Conservation (phyloP, 1,140 invertebrate genomes). For the Fragariocoptes setiger region DNA sequence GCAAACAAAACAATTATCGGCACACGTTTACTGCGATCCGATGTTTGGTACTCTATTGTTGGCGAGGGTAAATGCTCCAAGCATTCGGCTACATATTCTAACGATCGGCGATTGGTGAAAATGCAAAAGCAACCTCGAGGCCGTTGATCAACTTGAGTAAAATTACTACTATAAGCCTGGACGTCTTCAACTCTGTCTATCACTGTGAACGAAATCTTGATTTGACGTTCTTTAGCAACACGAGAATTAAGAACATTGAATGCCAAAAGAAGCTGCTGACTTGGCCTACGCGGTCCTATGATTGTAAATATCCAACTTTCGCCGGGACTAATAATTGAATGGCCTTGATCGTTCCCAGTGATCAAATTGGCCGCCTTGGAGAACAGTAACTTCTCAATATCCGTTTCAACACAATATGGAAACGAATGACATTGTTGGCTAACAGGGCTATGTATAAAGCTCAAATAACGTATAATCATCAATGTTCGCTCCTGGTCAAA, state of each 20-base stretch:
- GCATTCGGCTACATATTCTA: conserved; percentile 64
- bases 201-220: not conserved
- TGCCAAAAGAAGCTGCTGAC: not conserved
- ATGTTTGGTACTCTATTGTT: conserved; percentile 58
- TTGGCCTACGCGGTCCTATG: not conserved
- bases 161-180: conserved; percentile 15
- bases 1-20: conserved; percentile 65
- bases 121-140: conserved; percentile 35
- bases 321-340: not conserved
- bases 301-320: conserved; percentile 1
- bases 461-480: conserved; percentile 72
- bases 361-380: conserved; percentile 7
- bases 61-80: conserved; percentile 63
- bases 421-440: conserved; percentile 67
- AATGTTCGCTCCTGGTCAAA: conserved; percentile 72
- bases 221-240: not conserved
- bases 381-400: conserved; percentile 23
- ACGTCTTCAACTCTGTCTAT: not conserved
- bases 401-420: conserved; percentile 49
- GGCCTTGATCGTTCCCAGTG: not conserved
- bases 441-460: conserved; percentile 79
- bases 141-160: conserved; percentile 36
- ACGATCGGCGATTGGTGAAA: conserved; percentile 58
- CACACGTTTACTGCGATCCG: conserved; percentile 42
- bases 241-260: not conserved